A percentile compares a stretch with the other conserved stretches of the same genome.
These are phyloP conservation scores for Centrocercus urophasianus DNA, from an alignment of 2,113 vertebrate species.

Conservation along the genomic window DNA sequence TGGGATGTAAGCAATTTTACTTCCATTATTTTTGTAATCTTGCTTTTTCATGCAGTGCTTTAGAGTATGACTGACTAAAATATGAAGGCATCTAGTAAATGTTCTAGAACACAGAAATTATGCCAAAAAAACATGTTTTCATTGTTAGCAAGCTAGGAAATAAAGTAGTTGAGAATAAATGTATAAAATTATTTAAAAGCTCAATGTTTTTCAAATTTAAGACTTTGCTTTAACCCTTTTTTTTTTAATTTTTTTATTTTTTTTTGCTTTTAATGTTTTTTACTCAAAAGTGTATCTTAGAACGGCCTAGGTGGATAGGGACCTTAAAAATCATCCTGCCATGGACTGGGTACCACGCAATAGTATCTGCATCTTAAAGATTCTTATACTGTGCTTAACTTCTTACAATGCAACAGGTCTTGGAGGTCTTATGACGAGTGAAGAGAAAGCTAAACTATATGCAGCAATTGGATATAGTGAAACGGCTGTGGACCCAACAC, in stretches of 20 bases:
- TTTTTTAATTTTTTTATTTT: neutral
- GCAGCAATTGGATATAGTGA: conserved; percentile 98
- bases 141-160: neutral
- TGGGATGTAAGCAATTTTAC: neutral
- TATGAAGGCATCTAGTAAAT: neutral
- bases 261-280: neutral
- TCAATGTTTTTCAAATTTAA: neutral
- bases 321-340: too few relatives aligned
- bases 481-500: conserved; percentile 89
- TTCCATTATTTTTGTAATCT: neutral
- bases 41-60: neutral
- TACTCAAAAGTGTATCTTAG: too few relatives aligned
- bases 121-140: neutral
- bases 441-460: conserved; percentile 94
- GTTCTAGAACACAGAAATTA: neutral
- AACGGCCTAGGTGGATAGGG: too few relatives aligned
- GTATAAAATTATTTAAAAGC: neutral
- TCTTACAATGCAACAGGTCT: conserved; percentile 81
- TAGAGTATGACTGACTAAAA: neutral
- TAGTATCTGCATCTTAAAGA: neutral
- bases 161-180: neutral
- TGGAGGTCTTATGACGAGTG: conserved; percentile 88
- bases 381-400: neutral
- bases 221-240: neutral
- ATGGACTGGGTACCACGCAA: neutral